Base-by-base conservation (phyloP, 1,140 invertebrate genomes). In the Rhagoletis zephyria region DNA sequence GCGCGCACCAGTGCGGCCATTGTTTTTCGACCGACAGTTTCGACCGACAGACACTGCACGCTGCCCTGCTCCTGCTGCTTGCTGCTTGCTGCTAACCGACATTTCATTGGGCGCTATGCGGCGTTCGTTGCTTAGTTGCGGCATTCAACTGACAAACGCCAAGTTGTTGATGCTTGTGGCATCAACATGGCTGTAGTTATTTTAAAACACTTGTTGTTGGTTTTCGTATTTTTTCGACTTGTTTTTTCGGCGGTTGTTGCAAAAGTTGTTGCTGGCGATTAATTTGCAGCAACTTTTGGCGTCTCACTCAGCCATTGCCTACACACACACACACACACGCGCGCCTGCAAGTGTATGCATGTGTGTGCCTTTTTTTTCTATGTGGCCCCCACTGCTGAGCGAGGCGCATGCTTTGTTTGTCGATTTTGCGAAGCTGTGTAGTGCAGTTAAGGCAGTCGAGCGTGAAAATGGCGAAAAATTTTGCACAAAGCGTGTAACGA, bases 81-180 rank as follows among this genome's bases (percentile, higher is more conserved):
- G 9, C 9, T 30, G 19, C 19, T 65, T 30, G 64, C 19, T 65
- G 7, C 64, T 65, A 65, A 65, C 64, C 64, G 30, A 70, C 65
- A 74, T 67, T 67, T 14, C 65, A 42, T 74, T 74, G 40, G 30
- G 30, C 30, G 67, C 45, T 45, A 74, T 12, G 42, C 67, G 67
- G 67, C 3, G 67, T 48, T 48, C 4, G 51, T 42, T 12, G 51
- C 67, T 12, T 12, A 9, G 40, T 16, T 9, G 42, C 4, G 42
- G 67, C 65, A 45, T 70, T 30, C 65, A 70, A 70, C 65, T 12
- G 65, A 40, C 67, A 48, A 30, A 74, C 67, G 67, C 67, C 67
- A 74, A 74, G 67, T 48, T 63, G 61, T 63, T 74, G 67, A 74
- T 74, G 67, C 67, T 74, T 74, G 67, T 74, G 67, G 67, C 67